phyloP scores from a whole-genome alignment of 2,113 vertebrate genomes.

The Raja brachyura region DNA sequence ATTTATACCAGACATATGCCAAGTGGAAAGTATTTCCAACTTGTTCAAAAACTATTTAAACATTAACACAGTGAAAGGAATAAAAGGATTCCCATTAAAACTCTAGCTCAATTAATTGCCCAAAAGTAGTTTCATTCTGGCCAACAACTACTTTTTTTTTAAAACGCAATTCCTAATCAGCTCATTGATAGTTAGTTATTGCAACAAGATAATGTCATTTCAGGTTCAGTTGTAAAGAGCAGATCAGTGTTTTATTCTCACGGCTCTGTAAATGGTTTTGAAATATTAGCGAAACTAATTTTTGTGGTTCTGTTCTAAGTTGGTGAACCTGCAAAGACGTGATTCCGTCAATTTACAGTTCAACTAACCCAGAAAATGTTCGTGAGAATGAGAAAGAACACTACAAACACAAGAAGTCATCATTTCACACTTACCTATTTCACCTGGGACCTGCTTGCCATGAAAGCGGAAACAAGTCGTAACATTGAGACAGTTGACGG shows the following conservation, averaged over 20 bases:
- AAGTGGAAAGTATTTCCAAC: not conserved
- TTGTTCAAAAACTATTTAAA: not conserved
- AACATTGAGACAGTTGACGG: slow-evolving; percentile 78
- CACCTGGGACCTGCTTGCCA: slow-evolving; percentile 77
- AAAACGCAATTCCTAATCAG: not conserved
- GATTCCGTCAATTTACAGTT: not conserved
- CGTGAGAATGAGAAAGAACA: not conserved
- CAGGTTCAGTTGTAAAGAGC: not conserved
- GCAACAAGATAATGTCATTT: not conserved
- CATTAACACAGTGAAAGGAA: not conserved
- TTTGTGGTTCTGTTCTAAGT: not conserved
- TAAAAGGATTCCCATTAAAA: not conserved
- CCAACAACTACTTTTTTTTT: not conserved
- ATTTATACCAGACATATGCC: not conserved
- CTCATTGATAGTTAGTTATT: not conserved
- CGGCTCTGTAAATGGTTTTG: not conserved
- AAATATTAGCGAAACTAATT: not conserved
- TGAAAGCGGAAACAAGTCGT: slow-evolving; percentile 75
- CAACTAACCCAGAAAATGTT: not conserved
- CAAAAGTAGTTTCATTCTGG: not conserved
- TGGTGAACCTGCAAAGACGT: not conserved
- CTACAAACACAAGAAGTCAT: not conserved
- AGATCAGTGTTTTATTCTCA: not conserved
- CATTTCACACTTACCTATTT: slow-evolving; percentile 70
- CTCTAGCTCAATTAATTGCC: not conserved